Base-by-base conservation (phyloP, 92 coral and sea anemone genomes). In the Muricea muricata region DNA sequence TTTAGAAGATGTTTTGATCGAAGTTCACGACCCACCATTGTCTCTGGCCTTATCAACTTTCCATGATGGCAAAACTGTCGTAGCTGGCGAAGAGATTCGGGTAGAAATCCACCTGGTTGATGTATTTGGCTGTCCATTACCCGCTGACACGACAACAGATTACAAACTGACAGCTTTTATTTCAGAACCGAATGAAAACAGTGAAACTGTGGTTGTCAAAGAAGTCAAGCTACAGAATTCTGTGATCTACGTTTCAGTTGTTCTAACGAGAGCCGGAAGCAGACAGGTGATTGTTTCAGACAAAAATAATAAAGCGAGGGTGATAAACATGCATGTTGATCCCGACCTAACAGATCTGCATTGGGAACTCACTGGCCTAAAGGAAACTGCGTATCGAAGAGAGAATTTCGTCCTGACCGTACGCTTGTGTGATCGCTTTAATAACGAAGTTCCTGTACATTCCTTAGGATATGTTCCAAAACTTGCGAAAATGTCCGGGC, bases 361-460 rank as follows among this genome's bases (percentile, higher is more conserved):
- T 6, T 75, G 80, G 37, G 65, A 52, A 40, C 66, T 47, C 24
- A 31, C 41, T 50, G 21, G 6, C 23, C 25, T 28, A 47, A 24
- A 31, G 14, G 65, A 12, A 13, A 15, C 41, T 50, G 65, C 50
- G 10, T 48, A 0, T 24, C 48, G 65, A 32, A 28, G 45, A 33
- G 41, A 75, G 37, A 5, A 17, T 12, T 50, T 50, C 12, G 12
- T 1, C 0, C 23, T 13, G 8, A 52, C 65, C 32, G 40, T 21
- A 31, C 15, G 25, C 15, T 75, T 47, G 26, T 47, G 35, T 47
- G 80, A 75, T 50, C 65, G 80, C 23, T 75, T 75, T 52, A n/a
- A 57, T 31, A 75, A 75, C 52, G 61, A 50, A 47, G 25, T 47
- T 9, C 66, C 23, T 2, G 34, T 21, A 6, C 24, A 48, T 21